Evolutionary conservation across 2,113 vertebrate genomes (phyloP), one percentile per base, ranked within the genome.

Genomic region (Centropristis striata): DNA sequence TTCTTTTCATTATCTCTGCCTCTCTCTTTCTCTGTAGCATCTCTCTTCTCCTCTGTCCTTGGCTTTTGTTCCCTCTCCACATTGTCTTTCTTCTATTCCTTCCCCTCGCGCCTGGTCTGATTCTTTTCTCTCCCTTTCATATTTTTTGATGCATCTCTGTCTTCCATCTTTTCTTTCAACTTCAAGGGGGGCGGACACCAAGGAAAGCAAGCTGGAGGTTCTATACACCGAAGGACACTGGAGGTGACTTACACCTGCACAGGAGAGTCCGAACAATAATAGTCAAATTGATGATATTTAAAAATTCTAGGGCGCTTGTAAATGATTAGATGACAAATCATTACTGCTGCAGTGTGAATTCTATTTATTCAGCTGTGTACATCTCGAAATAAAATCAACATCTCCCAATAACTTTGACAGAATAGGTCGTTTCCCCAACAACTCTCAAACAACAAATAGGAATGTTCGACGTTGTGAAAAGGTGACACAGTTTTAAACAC

Each of bases 121-220:
- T 57, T 81, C 49, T 81, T 54, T 72, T 76, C 39, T 55, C 42
- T 68, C 13, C 70, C 66, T 80, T 73, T 80, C 55, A 59, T 44
- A 42, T 82, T 74, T 76, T 25, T 71, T 68, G 13, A 78, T 41
- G 4, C 53, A 75, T 54, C 42, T 23, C 55, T 72, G 36, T 66
- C 81, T 58, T 78, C 60, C 13, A 71, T 61, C 83, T 78, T n/a
- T 79, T 86, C 71, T 79, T 73, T 81, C 49, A 70, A 61, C 76
- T 86, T 85, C 79, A 85, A 75, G 42, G 50, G 37, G 23, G 39
- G 41, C 51, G 78, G 28, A 49, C 12, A 46, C 46, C 49, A 80
- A 50, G 65, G 61, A 78, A 73, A 77, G 63, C 54, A 49, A 73
- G 69, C 59, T 37, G 51, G 49, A 69, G 65, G 67, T 84, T 88